Conservation (phyloP, 2,113 vertebrate species). For the Pangasianodon gigas region DNA sequence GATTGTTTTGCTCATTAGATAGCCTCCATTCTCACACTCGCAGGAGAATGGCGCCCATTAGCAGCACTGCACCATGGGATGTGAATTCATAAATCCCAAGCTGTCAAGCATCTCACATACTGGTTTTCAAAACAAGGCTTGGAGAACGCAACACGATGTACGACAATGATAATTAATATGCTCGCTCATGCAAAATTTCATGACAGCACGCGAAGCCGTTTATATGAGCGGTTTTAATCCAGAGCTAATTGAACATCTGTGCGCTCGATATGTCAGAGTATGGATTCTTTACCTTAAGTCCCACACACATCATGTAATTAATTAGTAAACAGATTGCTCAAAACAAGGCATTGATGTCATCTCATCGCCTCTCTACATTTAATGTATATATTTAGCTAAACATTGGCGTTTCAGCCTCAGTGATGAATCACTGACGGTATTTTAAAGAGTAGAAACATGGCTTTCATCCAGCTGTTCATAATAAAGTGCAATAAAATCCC, state of each 20-base stretch:
- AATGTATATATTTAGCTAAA: background rate
- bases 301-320: background rate
- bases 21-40: background rate
- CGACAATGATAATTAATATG: background rate
- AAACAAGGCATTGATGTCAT: background rate
- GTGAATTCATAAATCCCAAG: constrained; percentile 20
- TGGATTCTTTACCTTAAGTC: background rate
- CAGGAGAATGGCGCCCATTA: constrained; percentile 1
- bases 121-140: background rate
- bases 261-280: background rate
- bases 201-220: background rate
- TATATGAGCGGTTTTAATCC: background rate
- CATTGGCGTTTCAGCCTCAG: background rate
- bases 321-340: background rate
- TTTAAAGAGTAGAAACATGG: background rate
- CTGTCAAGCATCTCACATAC: background rate
- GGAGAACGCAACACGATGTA: background rate
- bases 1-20: constrained; percentile 18
- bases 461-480: background rate
- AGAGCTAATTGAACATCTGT: constrained; percentile 1
- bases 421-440: background rate
- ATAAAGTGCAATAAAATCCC: background rate
- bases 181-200: background rate
- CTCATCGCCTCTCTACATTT: no score
- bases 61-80: background rate